Evolutionary conservation across 1,140 invertebrate species (phyloP).

Genomic region (Arctopsyche grandis): DNA sequence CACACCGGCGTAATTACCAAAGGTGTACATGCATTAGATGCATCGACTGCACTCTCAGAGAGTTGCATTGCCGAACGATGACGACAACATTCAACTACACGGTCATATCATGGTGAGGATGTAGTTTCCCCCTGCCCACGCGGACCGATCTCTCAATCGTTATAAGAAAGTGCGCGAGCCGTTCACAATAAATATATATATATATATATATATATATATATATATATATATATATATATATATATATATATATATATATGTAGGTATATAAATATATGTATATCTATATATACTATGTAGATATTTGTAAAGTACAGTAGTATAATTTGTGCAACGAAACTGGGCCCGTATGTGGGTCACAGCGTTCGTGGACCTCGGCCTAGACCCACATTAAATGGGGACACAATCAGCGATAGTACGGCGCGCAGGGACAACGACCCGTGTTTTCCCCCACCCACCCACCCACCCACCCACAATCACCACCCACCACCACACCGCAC

Average conservation of each 20-base stretch:
- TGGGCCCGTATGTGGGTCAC: conserved; percentile 40
- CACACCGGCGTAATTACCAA: too few relatives aligned
- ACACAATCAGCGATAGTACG: conserved; percentile 44
- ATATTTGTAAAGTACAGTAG: not conserved
- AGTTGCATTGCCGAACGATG: not conserved
- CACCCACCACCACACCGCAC: not conserved
- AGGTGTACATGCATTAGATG: not conserved
- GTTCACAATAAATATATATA: not conserved
- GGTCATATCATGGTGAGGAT: too few relatives aligned
- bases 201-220: not conserved
- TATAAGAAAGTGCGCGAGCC: not conserved
- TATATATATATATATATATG: not conserved
- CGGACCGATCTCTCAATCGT: not conserved
- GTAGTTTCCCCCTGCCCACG: not conserved
- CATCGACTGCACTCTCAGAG: not conserved
- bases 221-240: not conserved
- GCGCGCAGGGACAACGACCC: conserved; percentile 39
- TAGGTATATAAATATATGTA: not conserved
- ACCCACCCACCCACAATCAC: not conserved
- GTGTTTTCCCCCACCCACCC: not conserved
- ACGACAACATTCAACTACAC: conserved; percentile 10
- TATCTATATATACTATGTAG: not conserved
- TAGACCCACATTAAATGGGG: conserved; percentile 44
- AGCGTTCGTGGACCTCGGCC: conserved; percentile 44
- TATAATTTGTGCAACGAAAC: conserved; percentile 45